phyloP scores from a whole-genome alignment of 2,888 invertebrate genomes.

The Pterobdella sp. region DNA sequence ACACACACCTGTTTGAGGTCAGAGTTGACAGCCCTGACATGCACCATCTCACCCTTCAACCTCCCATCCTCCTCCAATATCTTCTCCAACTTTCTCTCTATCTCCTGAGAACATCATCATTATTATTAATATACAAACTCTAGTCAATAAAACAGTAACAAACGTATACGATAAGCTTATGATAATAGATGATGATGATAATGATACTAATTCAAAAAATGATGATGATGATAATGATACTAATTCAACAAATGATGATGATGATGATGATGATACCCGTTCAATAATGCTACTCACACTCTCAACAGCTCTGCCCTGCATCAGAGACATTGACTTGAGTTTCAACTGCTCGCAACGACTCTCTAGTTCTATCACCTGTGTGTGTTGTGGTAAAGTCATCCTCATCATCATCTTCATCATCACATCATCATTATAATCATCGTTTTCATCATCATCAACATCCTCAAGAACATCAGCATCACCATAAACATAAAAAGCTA shows the following conservation, averaged over 20 bases:
- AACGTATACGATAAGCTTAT: background rate
- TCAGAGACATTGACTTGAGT: no score
- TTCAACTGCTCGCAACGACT: background rate
- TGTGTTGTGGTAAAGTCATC: background rate
- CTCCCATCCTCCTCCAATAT: conserved; percentile 43
- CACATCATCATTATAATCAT: conserved; percentile 18
- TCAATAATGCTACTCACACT: background rate
- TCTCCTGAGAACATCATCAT: conserved; percentile 33
- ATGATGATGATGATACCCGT: background rate
- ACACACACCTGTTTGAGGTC: conserved; percentile 40
- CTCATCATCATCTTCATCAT: conserved; percentile 5
- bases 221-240: background rate
- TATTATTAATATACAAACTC: background rate
- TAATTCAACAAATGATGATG: background rate
- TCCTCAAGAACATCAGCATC: conserved; percentile 13
- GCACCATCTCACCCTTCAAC: conserved; percentile 43
- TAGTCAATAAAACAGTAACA: background rate
- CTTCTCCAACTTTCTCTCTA: conserved; percentile 20
- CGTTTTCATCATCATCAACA: conserved; percentile 19
- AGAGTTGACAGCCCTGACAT: conserved; percentile 41
- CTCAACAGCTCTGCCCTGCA: background rate
- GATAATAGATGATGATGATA: background rate
- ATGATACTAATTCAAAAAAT: background rate
- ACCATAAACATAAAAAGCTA: conserved; percentile 9
- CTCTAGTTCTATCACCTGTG: background rate